These are phyloP conservation scores for Bos indicus DNA, from an alignment of 2,113 vertebrate species.

Conservation along the genomic window DNA sequence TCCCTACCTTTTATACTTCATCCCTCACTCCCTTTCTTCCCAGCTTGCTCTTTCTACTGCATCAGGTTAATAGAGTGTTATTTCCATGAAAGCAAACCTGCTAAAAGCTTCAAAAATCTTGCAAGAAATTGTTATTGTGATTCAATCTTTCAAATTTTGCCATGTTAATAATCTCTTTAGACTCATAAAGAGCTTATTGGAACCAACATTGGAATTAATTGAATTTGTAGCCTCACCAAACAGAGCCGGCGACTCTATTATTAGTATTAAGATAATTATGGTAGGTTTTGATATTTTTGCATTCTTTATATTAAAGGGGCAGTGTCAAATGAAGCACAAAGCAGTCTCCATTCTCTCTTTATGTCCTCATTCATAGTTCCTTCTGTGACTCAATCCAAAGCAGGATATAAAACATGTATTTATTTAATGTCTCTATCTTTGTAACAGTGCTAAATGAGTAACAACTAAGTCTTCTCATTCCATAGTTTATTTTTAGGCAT, in stretches of 20 bases:
- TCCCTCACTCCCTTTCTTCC: neutral
- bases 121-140: constrained; percentile 46
- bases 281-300: constrained; percentile 39
- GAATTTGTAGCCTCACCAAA: constrained; percentile 56
- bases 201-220: constrained; percentile 56
- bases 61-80: constrained; percentile 10
- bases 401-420: neutral
- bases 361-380: neutral
- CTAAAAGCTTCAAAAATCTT: constrained; percentile 44
- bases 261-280: constrained; percentile 32
- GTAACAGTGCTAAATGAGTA: constrained; percentile 16
- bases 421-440: neutral
- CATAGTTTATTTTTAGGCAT: neutral
- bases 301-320: constrained; percentile 40
- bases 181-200: constrained; percentile 51
- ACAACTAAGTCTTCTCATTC: neutral
- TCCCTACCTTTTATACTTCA: neutral
- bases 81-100: constrained; percentile 18
- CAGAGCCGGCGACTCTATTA: constrained; percentile 25
- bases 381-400: neutral
- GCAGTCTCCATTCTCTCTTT: neutral
- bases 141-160: constrained; percentile 50
- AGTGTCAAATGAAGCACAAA: neutral
- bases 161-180: constrained; percentile 47
- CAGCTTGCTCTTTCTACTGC: neutral